These are phyloP conservation scores for Bergia sp. DNA, from an alignment of 92 coral and sea anemone species.

Conservation along the genomic window DNA sequence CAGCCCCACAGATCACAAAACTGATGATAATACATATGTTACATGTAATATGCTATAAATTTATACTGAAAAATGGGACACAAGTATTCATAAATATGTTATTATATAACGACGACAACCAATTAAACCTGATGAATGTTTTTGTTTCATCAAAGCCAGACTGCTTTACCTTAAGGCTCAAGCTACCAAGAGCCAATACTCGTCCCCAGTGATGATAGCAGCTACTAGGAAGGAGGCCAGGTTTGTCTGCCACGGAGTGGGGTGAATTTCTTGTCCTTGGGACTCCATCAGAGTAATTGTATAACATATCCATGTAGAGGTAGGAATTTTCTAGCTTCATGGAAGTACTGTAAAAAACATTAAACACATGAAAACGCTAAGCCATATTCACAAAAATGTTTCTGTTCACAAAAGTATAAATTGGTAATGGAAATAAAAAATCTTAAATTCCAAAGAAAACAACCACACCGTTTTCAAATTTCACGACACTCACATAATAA, in stretches of 20 bases:
- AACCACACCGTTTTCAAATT: background rate
- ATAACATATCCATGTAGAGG: constrained; percentile 67
- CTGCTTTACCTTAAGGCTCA: constrained; percentile 68
- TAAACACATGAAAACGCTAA: background rate
- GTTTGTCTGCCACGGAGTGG: constrained; percentile 70
- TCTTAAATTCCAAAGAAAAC: background rate
- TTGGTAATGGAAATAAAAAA: too few species aligned
- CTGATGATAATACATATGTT: too few species aligned
- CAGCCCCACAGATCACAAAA: too few species aligned
- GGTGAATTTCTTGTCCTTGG: constrained; percentile 24
- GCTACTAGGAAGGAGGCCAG: constrained; percentile 76
- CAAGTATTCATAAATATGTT: background rate
- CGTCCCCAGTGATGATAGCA: constrained; percentile 93
- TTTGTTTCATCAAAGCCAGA: background rate
- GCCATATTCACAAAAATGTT: background rate
- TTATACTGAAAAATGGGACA: too few species aligned
- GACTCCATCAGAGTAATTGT: constrained; percentile 31
- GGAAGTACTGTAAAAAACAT: constrained; percentile 51
- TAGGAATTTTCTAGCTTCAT: constrained; percentile 83
- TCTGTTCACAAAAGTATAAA: too few species aligned
- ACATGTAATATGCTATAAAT: too few species aligned
- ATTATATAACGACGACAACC: background rate
- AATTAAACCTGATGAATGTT: background rate
- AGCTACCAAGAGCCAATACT: constrained; percentile 88
- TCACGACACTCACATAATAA: too few species aligned